Base-by-base conservation (phyloP, 2,888 invertebrate species). In the Amphimallon solstitiale region DNA sequence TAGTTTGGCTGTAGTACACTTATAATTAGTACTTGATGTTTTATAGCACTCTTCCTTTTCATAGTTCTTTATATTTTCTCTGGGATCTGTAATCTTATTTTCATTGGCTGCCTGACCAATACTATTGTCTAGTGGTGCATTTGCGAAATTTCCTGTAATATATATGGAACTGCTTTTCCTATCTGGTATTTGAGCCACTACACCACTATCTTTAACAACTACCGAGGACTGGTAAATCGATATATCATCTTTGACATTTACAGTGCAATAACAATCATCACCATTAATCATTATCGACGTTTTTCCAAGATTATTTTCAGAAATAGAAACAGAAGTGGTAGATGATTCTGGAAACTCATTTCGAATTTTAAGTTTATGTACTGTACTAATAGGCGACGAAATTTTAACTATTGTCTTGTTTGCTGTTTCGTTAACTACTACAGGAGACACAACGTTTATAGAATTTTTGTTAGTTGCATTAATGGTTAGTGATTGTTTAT, bases 241-340 rank as follows among this genome's bases (percentile, higher is more conserved):
- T 63, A 87, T 86, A 75, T 90, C 88, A 75, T 86, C 88, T 64
- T 71, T 89, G 1, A 90, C 89, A 78, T 91, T 91, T 81, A 90
- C 89, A 14, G 91, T 91, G 49, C 90, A 90, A 76, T 91, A 92
- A 82, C 86, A 92, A 83, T 88, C 91, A 78, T 88, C 90, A 60
- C 88, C 90, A 78, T 85, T 91, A 76, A 92, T 92, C 85, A 90
- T 84, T 74, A 92, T 91, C 10, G 91, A 91, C 14, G 91, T 88
- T 78, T 84, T 90, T 83, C 81, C 76, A 70, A 81, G 80, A 1
- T 78, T 75, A 69, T 75, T 79, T 54, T 82, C 81, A 10, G 76
- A 69, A 14, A 43, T 49, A 49, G 79, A 73, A n/a, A 77, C 73
- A 37, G 79, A 73, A 43, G 73, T 78, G 45, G 76, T 74, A 56